Percentiles rank a stretch among this genome's conserved stretches.
Evolutionary conservation across 2,113 vertebrate genomes (phyloP).

Genomic region (Aegotheles bennettii): DNA sequence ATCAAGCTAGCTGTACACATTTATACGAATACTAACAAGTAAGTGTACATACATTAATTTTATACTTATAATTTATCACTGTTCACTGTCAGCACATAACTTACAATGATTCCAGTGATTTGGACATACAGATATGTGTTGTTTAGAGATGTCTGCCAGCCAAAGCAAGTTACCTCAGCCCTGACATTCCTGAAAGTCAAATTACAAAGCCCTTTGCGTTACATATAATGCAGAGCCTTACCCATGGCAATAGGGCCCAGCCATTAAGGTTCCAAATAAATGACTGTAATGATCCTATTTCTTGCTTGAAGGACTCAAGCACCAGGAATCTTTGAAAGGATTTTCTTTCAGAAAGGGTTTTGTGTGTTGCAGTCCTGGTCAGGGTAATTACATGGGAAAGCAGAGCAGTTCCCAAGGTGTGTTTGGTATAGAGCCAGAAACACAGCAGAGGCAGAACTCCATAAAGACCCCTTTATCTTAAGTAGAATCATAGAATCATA

Average conservation of each 20-base stretch:
- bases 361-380: neutral
- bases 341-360: neutral
- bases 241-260: neutral
- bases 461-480: neutral
- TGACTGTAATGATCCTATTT: neutral
- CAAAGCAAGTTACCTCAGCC: neutral
- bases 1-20: neutral
- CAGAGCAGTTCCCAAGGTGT: neutral
- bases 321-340: neutral
- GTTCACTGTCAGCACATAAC: fast-evolving
- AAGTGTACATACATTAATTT: neutral
- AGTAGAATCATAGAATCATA: too few relatives aligned
- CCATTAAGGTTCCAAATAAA: neutral
- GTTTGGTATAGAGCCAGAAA: neutral
- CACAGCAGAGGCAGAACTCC: neutral
- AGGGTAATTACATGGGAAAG: neutral
- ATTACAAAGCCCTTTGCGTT: neutral
- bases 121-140: fast-evolving
- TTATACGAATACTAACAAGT: neutral
- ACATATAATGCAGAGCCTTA: neutral
- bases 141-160: neutral
- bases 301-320: neutral
- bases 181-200: neutral
- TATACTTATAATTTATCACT: neutral
- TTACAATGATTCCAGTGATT: neutral